These are phyloP conservation scores for Coregonus ussuriensis DNA, from an alignment of 2,797 vertebrate genomes.

Conservation along the genomic window DNA sequence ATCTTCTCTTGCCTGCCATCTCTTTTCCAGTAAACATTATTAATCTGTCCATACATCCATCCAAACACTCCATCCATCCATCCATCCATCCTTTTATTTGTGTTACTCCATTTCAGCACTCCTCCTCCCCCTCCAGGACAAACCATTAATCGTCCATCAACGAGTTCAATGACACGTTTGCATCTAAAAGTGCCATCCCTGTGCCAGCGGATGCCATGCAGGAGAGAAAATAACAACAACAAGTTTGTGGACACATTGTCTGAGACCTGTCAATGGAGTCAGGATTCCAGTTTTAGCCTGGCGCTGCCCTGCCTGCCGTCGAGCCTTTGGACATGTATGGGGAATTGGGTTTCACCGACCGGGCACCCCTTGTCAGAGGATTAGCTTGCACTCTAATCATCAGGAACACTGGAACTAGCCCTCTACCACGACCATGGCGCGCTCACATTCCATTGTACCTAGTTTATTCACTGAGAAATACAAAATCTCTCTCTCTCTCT, in stretches of 20 bases:
- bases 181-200: constrained; percentile 40
- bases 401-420: constrained; percentile 52
- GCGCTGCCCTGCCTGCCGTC: constrained; percentile 47
- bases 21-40: not conserved
- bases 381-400: constrained; percentile 75
- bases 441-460: constrained; percentile 68
- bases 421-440: constrained; percentile 30
- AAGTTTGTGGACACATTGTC: constrained; percentile 57
- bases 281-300: constrained; percentile 65
- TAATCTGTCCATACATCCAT: constrained; percentile 4
- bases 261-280: constrained; percentile 64
- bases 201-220: constrained; percentile 52
- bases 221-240: constrained; percentile 50
- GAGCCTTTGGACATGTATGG: constrained; percentile 57
- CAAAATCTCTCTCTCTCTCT: constrained; percentile 30
- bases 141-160: no score
- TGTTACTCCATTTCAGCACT: not conserved
- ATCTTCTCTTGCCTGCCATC: not conserved
- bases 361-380: constrained; percentile 73
- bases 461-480: constrained; percentile 46
- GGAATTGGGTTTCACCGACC: constrained; percentile 69
- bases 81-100: not conserved
- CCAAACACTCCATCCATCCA: no score
- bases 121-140: not conserved
- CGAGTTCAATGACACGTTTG: not conserved